Evolutionary conservation across 2,113 vertebrate species (phyloP), one percentile per base, ranked within the genome.

Genomic region (Tilapia sparmanii): DNA sequence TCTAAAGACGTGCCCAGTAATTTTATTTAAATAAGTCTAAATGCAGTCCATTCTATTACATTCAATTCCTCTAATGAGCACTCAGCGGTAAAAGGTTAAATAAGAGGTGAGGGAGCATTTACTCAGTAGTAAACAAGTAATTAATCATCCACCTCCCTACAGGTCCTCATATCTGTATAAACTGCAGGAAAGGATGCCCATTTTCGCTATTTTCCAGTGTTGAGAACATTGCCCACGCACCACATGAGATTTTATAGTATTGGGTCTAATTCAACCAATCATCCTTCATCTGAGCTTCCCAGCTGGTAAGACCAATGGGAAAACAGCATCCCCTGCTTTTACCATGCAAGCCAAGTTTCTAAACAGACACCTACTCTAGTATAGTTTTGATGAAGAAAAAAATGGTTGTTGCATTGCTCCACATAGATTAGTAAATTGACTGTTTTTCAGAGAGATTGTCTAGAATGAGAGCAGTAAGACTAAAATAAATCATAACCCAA

Each of bases 121-220:
- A 88, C 47, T 89, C 86, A 81, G 55, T 45, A 31, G 86, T 91
- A 95, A 94, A 95, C 89, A 93, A 90, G 66, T 83, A 86, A 95
- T 94, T 91, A 90, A 90, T 95, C 92, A 93, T 79, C 80, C 79
- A 66, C 84, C 57, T 86, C 42, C 82, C 68, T 59, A 87, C 71
- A 85, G 35, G 80, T 85, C 79, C 57, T 86, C 83, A 83, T 76
- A 66, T 84, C 50, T 81, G 71, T 57, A 80, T 66, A 71, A 86
- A 81, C 31, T 85, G 80, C 84, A 19, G 26, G 82, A 83, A 63
- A 88, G 10, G n/a, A 86, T 31, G 38, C 24, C 24, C 6, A 40
- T 15, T 85, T 84, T 82, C 45, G 47, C 84, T 24, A 50, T 47
- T 80, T 92, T 79, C 15, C 45, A 81, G 15, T 80, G 73, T 7